A percentile compares a stretch with the other conserved stretches of the same genome.
phyloP scores from a whole-genome alignment of 2,888 invertebrate species.

The Hesperia comma region DNA sequence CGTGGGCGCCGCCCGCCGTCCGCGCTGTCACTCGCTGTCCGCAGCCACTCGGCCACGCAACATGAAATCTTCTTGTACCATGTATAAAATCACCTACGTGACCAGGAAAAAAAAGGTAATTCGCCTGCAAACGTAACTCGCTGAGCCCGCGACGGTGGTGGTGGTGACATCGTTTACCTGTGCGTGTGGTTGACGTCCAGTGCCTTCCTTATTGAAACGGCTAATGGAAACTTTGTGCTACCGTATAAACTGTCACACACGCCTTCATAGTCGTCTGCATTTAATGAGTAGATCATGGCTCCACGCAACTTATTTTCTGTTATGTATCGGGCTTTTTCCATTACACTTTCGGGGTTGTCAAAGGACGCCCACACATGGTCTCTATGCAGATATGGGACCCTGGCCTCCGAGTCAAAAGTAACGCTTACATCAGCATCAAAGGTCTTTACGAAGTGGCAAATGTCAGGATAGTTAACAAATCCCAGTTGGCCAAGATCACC shows the following conservation, averaged over 20 bases:
- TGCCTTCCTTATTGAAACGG: conserved; percentile 55
- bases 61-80: conserved; percentile 75
- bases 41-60: conserved; percentile 39
- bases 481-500: conserved; percentile 88
- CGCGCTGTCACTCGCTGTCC: neutral
- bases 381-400: conserved; percentile 90
- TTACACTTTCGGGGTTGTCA: conserved; percentile 88
- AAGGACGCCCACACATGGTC: conserved; percentile 92
- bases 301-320: conserved; percentile 87
- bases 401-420: conserved; percentile 86
- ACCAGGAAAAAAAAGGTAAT: conserved; percentile 73
- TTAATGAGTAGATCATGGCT: conserved; percentile 93
- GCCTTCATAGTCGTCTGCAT: conserved; percentile 89
- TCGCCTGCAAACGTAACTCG: conserved; percentile 15
- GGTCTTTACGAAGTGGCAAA: conserved; percentile 86
- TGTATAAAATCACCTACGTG: conserved; percentile 80
- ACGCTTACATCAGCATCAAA: conserved; percentile 77
- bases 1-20: conserved; percentile 43
- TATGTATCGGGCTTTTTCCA: conserved; percentile 87
- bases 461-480: conserved; percentile 87
- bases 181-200: conserved; percentile 41
- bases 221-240: conserved; percentile 50
- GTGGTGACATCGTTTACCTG: neutral
- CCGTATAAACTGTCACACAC: conserved; percentile 68
- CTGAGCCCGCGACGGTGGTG: conserved; percentile 9